Evolutionary conservation across 2,113 vertebrate genomes (phyloP).

Genomic region (Triplophysa dalaica): DNA sequence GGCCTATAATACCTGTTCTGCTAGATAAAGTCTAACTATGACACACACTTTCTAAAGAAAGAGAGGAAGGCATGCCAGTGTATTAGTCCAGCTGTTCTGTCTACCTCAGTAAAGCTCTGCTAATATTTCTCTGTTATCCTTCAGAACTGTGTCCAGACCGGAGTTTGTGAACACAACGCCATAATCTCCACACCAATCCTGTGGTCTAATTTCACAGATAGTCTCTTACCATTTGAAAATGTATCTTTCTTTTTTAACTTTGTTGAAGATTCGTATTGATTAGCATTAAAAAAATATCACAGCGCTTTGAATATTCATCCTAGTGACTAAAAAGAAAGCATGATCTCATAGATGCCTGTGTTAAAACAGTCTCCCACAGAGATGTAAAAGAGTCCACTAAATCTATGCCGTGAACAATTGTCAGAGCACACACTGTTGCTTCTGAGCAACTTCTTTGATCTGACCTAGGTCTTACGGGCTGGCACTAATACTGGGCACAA

Average conservation of each 20-base stretch:
- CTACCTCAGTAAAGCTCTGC: constrained; percentile 29
- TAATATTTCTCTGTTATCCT: constrained; percentile 21
- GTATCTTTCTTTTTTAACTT: no score
- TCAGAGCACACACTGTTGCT: constrained; percentile 22
- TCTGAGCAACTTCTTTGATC: constrained; percentile 18
- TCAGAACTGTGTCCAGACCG: constrained; percentile 24
- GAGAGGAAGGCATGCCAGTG: constrained; percentile 3
- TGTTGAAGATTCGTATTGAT: not conserved
- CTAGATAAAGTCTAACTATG: constrained; percentile 22
- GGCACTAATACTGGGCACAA: constrained; percentile 11
- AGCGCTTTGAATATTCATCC: no score
- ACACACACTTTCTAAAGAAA: constrained; percentile 28
- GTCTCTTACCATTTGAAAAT: not conserved
- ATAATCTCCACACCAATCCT: not conserved
- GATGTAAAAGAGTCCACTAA: not conserved
- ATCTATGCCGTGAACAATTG: constrained; percentile 9
- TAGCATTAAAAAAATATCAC: not conserved
- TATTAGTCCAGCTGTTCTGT: constrained; percentile 38
- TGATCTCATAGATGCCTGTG: not conserved
- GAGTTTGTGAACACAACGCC: not conserved
- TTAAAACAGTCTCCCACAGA: not conserved
- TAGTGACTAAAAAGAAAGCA: no score
- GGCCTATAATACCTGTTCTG: constrained; percentile 19
- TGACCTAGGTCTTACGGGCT: not conserved
- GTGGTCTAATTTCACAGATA: not conserved